phyloP scores from a whole-genome alignment of 2,888 invertebrate species.

The Tenthredo amoena region DNA sequence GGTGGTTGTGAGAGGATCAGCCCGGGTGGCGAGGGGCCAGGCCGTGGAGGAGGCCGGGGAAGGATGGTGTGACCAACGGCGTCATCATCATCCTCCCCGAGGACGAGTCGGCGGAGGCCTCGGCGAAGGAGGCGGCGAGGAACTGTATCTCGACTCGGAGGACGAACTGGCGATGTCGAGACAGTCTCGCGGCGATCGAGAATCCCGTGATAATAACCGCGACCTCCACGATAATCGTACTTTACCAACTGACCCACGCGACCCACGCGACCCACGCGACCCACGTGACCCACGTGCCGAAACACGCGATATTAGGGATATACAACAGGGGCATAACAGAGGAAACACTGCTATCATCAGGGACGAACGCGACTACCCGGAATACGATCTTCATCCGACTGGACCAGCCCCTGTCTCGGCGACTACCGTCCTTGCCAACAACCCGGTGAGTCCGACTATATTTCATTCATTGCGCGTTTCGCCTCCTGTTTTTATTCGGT shows the following conservation, averaged over 20 bases:
- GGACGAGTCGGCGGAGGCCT: conserved; percentile 67
- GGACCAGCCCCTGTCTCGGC: conserved; percentile 61
- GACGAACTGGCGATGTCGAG: conserved; percentile 75
- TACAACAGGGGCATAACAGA: conserved; percentile 79
- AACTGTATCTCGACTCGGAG: conserved; percentile 78
- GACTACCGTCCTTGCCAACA: conserved; percentile 68
- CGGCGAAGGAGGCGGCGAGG: conserved; percentile 76
- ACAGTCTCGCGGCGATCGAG: conserved; percentile 63
- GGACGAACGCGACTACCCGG: conserved; percentile 65
- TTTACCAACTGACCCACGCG: conserved; percentile 66
- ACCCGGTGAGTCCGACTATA: conserved; percentile 67
- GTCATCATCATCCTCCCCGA: conserved; percentile 70
- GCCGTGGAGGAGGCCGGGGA: conserved; percentile 77
- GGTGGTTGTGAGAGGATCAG: conserved; percentile 73
- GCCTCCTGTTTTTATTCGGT: too few relatives aligned
- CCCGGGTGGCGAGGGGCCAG: conserved; percentile 79
- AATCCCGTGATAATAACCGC: conserved; percentile 63
- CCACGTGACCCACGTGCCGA: conserved; percentile 56
- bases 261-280: conserved; percentile 60
- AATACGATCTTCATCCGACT: conserved; percentile 69
- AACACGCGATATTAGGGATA: conserved; percentile 77
- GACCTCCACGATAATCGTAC: conserved; percentile 59
- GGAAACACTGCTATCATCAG: conserved; percentile 71
- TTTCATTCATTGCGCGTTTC: neutral
- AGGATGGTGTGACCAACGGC: conserved; percentile 76